Evolutionary conservation across 2,888 invertebrate genomes (phyloP).

Genomic region (Folsomia candida): DNA sequence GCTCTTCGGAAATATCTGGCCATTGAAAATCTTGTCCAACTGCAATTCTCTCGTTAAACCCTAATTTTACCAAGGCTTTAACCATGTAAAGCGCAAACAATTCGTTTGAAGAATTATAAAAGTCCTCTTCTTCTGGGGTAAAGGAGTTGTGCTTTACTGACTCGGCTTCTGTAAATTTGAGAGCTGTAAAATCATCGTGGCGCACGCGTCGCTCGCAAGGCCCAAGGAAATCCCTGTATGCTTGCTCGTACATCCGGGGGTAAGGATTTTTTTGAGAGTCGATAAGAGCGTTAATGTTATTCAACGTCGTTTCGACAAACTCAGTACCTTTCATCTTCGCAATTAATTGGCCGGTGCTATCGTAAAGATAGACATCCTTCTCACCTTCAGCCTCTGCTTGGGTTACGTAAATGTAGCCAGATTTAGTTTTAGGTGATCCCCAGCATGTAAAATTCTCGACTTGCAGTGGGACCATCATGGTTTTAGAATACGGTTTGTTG

Average conservation of each 20-base stretch:
- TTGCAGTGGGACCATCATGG: background rate
- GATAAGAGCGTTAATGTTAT: background rate
- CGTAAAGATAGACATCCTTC: background rate
- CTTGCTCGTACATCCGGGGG: slow-evolving; percentile 4
- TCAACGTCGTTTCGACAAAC: background rate
- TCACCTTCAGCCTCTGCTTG: background rate
- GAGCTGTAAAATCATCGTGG: no score
- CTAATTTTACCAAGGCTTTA: no score
- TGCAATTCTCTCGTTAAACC: no score
- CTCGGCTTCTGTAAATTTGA: no score
- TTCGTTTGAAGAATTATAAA: no score
- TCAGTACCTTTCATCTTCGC: slow-evolving; percentile 2
- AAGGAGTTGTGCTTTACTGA: background rate
- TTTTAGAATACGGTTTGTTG: background rate
- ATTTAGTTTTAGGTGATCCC: background rate
- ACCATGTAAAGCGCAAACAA: no score
- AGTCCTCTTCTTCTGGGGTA: no score
- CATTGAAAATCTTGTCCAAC: no score
- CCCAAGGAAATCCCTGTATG: background rate
- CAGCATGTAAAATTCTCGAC: slow-evolving; percentile 10
- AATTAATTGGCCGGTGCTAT: background rate
- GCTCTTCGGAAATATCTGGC: no score
- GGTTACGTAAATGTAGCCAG: background rate
- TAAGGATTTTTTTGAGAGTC: background rate
- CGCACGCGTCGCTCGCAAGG: background rate